Base-by-base conservation (phyloP, 2,888 invertebrate species). In the Dascillus cervinus region DNA sequence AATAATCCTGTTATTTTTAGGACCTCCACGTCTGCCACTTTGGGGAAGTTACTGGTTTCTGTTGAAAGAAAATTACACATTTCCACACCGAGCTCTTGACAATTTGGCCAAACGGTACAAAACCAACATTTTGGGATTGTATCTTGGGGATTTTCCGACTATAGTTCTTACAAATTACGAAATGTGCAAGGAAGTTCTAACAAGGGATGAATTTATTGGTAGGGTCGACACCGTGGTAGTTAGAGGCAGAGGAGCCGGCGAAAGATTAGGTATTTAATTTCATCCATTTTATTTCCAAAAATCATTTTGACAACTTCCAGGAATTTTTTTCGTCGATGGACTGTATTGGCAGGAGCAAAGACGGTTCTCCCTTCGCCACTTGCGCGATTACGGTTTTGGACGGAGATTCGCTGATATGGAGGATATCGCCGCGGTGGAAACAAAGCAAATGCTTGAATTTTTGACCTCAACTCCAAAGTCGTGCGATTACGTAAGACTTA, bases 351-450 rank as follows among this genome's bases (percentile, higher is more conserved):
- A 73, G 34, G 70, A 74, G 2, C 81, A 82, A 47, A 65, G 79
- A 15, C 67, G 82, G 42, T 82, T 80, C 41, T 69, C 79, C 0
- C 62, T 82, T 2, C 69, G 81, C 1, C 70, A 76, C 43, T 59
- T 81, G 51, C 64, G 82, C 1, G 81, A 82, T 51, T 80, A 66
- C 49, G 82, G 82, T 2, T 81, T 82, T 40, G 82, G 82, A 0
- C 66, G 78, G 25, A 70, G 81, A 2, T 72, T 71, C 19, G 59
- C 61, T 1, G 61, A 60, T 4, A 56, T 79, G 20, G 82, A 82
- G 48, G 37, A 52, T 3, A 50, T 65, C 3, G 61, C 67, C 1
- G 54, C 58, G 21, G 67, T 69, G 25, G 71, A 75, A 57, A 50
- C 72, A 1, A 41, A 49, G 1, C 55, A 65, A 28, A 52, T 73